These are phyloP conservation scores for Rhagophthalmus giganteus DNA, from an alignment of 2,888 invertebrate species.

Conservation along the genomic window DNA sequence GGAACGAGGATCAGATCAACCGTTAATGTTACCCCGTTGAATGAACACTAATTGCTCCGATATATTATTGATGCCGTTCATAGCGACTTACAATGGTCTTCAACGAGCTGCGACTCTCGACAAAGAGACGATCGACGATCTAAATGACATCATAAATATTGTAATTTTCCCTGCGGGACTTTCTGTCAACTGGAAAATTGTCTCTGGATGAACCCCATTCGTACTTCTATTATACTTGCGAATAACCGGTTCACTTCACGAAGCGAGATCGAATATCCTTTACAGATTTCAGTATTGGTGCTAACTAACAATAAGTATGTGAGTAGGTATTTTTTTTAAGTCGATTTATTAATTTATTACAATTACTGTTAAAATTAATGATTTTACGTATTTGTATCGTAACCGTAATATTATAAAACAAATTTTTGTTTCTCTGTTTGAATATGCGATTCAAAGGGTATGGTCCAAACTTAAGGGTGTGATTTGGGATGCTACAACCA, in stretches of 20 bases:
- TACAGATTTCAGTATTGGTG: neutral
- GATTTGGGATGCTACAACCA: too few species aligned
- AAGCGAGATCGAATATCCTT: neutral
- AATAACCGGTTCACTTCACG: constrained; percentile 13
- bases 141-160: constrained; percentile 54
- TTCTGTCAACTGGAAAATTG: constrained; percentile 38
- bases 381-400: too few species aligned
- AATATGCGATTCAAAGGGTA: too few species aligned
- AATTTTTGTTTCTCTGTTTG: too few species aligned
- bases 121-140: constrained; percentile 48
- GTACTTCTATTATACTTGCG: constrained; percentile 20
- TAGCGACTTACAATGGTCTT: constrained; percentile 44
- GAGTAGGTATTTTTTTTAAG: too few species aligned
- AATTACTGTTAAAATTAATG: too few species aligned
- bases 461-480: too few species aligned
- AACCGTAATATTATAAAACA: too few species aligned
- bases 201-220: constrained; percentile 32
- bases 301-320: too few species aligned
- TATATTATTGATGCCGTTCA: constrained; percentile 50
- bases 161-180: constrained; percentile 46
- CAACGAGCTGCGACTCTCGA: constrained; percentile 43
- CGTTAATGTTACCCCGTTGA: constrained; percentile 37
- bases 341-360: too few species aligned
- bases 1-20: constrained; percentile 16
- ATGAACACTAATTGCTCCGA: constrained; percentile 48